phyloP scores from a whole-genome alignment of 1,140 invertebrate species.

The Battus philenor region DNA sequence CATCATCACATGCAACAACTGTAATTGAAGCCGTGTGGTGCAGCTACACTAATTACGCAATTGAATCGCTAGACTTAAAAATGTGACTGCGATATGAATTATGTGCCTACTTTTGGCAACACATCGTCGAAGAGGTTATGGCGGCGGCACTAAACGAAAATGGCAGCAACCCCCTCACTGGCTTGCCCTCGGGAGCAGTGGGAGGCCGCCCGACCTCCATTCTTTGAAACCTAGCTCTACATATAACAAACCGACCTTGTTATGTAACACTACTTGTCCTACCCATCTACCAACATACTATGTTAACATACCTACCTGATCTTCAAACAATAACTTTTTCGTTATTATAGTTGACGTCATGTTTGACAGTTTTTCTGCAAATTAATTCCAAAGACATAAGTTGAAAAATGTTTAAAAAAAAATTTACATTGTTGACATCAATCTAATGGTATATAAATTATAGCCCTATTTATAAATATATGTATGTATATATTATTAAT shows the following conservation, averaged over 20 bases:
- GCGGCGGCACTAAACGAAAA: slow-evolving; percentile 2
- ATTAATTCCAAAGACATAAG: too few species aligned
- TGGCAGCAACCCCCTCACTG: slow-evolving; percentile 33
- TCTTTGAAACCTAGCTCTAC: slow-evolving; percentile 12
- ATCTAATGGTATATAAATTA: too few species aligned
- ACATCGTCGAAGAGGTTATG: slow-evolving; percentile 13
- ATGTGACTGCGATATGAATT: slow-evolving; percentile 5
- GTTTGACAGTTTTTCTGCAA: too few species aligned
- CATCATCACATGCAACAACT: too few species aligned
- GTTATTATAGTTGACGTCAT: too few species aligned
- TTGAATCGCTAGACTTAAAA: slow-evolving; percentile 1
- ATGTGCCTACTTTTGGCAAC: slow-evolving; percentile 11
- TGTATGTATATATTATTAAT: too few species aligned
- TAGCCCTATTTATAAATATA: too few species aligned
- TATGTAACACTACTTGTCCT: neutral
- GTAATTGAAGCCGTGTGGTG: too few species aligned
- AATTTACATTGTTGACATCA: too few species aligned
- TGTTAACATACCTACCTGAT: neutral
- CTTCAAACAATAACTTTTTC: too few species aligned
- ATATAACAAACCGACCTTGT: slow-evolving; percentile 5
- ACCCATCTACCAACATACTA: too few species aligned
- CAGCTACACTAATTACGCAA: slow-evolving; percentile 12
- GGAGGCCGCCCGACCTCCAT: slow-evolving; percentile 37
- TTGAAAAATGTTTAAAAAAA: too few species aligned
- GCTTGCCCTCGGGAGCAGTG: slow-evolving; percentile 30